These are phyloP conservation scores for Panagrolaimus sp. DNA, from an alignment of 1,140 invertebrate species.

Conservation along the genomic window DNA sequence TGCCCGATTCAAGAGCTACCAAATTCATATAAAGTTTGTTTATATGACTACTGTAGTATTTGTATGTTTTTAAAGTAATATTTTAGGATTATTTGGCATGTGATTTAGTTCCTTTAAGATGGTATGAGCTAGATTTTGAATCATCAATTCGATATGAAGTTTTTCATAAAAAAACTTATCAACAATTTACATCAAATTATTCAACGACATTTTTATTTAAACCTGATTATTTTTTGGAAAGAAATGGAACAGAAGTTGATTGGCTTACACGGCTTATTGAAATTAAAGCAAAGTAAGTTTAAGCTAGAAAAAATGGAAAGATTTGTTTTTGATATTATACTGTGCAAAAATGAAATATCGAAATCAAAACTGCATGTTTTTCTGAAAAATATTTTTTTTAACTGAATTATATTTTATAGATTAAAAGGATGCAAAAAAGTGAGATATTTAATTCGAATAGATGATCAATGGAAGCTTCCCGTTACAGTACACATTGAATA, in stretches of 20 bases:
- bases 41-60: too few species aligned
- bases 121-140: slow-evolving; percentile 36
- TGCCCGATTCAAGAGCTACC: slow-evolving; percentile 42
- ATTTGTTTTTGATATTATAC: too few species aligned
- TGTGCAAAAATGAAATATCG: too few species aligned
- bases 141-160: slow-evolving; percentile 40
- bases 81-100: slow-evolving; percentile 36
- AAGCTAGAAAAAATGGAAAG: not conserved
- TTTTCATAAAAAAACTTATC: slow-evolving; percentile 30
- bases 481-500: slow-evolving; percentile 21
- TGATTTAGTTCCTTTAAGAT: slow-evolving; percentile 25
- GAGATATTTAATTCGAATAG: slow-evolving; percentile 19
- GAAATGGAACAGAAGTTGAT: slow-evolving; percentile 34
- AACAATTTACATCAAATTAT: slow-evolving; percentile 35
- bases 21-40: slow-evolving; percentile 24
- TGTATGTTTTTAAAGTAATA: too few species aligned
- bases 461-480: slow-evolving; percentile 13
- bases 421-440: slow-evolving; percentile 23
- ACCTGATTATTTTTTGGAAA: slow-evolving; percentile 38
- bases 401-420: too few species aligned
- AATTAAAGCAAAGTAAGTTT: slow-evolving; percentile 30
- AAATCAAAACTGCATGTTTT: too few species aligned
- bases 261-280: slow-evolving; percentile 39
- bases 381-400: too few species aligned
- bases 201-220: slow-evolving; percentile 39